phyloP scores from a whole-genome alignment of 2,888 invertebrate species.

The Leptopterna dolabrata region DNA sequence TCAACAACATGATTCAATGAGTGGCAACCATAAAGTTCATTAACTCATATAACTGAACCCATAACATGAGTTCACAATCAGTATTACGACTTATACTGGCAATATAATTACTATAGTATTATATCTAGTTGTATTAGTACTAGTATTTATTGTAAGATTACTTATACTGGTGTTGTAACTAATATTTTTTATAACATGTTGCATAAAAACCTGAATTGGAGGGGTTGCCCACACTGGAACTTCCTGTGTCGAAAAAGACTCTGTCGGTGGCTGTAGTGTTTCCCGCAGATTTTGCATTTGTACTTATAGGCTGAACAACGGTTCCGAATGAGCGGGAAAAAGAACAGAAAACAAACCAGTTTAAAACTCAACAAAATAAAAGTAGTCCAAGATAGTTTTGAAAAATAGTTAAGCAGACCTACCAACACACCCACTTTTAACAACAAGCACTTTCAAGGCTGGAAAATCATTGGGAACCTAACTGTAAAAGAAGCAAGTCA shows the following conservation, averaged over 20 bases:
- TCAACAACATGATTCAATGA: too few relatives aligned
- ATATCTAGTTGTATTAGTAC: too few relatives aligned
- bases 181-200: too few relatives aligned
- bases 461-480: neutral
- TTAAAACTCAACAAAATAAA: neutral
- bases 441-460: neutral
- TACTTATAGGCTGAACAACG: neutral
- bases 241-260: constrained; percentile 59
- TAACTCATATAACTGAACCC: too few relatives aligned
- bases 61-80: too few relatives aligned
- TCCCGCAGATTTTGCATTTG: constrained; percentile 57
- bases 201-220: constrained; percentile 20
- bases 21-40: too few relatives aligned
- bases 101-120: too few relatives aligned
- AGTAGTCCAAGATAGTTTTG: too few relatives aligned
- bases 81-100: too few relatives aligned
- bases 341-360: neutral
- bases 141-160: too few relatives aligned
- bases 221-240: constrained; percentile 63
- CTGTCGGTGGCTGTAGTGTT: constrained; percentile 58
- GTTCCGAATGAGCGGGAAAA: neutral
- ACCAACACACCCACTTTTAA: neutral
- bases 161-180: too few relatives aligned
- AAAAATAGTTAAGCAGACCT: neutral
- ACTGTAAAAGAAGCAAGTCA: too few relatives aligned